These are phyloP conservation scores for Parazoanthus atlanticus DNA, from an alignment of 92 coral and sea anemone genomes.

Conservation along the genomic window DNA sequence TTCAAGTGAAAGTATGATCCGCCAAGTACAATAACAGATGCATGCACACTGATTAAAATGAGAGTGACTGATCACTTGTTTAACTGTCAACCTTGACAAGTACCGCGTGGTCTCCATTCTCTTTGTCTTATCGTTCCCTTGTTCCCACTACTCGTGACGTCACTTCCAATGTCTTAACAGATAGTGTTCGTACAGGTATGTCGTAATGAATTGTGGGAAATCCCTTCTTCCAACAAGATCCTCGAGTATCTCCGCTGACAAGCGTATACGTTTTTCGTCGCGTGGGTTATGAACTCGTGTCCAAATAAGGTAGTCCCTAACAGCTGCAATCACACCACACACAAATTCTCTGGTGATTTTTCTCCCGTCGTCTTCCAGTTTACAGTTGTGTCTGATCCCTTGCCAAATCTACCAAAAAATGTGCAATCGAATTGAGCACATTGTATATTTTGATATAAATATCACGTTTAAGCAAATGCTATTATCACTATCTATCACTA, in stretches of 20 bases:
- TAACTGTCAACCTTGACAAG: no score
- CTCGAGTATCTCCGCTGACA: conserved; percentile 65
- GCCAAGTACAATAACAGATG: no score
- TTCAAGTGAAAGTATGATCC: no score
- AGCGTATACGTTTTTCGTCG: conserved; percentile 51
- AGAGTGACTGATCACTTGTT: no score
- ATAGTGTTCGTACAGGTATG: conserved; percentile 74
- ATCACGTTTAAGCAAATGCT: no score
- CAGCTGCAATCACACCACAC: conserved; percentile 34
- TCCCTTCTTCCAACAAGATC: conserved; percentile 71
- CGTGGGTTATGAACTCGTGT: conserved; percentile 38
- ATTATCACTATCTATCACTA: no score
- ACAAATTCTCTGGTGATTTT: conserved; percentile 64
- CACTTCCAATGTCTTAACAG: conserved; percentile 42
- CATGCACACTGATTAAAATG: no score
- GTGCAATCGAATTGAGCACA: neutral
- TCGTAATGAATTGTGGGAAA: conserved; percentile 82
- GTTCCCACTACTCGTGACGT: neutral
- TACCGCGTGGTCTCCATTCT: neutral
- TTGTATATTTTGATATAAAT: no score
- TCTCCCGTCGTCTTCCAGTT: conserved; percentile 70
- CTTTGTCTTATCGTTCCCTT: neutral
- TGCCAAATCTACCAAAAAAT: conserved; percentile 72
- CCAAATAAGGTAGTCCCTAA: conserved; percentile 47
- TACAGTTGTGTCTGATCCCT: conserved; percentile 82